phyloP scores from a whole-genome alignment of 2,888 invertebrate genomes.

The Aleiodes testaceus region DNA sequence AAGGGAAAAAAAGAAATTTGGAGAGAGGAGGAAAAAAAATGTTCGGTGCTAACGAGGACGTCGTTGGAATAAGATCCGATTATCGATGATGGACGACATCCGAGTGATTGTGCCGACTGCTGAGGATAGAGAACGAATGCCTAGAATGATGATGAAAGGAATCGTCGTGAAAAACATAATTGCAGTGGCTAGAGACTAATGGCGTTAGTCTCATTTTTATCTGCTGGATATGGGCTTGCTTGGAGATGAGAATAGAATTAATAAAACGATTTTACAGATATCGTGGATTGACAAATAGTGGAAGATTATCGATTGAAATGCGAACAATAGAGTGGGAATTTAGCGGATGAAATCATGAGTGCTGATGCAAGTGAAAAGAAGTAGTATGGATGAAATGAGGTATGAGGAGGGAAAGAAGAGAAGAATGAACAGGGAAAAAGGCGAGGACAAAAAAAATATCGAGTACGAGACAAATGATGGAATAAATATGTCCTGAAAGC shows the following conservation, averaged over 20 bases:
- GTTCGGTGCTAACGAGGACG: constrained; percentile 59
- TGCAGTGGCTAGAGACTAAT: constrained; percentile 46
- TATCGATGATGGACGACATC: constrained; percentile 56
- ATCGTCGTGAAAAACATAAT: constrained; percentile 41
- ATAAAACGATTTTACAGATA: constrained; percentile 28
- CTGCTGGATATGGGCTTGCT: not conserved
- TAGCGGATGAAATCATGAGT: constrained; percentile 13
- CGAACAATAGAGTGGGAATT: not conserved
- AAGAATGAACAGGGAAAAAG: not conserved
- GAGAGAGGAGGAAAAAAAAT: constrained; percentile 42
- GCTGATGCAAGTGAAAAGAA: not conserved
- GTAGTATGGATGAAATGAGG: not conserved
- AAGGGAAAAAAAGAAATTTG: constrained; percentile 19
- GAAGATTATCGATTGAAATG: constrained; percentile 29
- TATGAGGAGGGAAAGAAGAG: not conserved
- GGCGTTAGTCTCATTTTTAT: constrained; percentile 28
- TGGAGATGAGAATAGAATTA: constrained; percentile 24
- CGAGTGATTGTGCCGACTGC: constrained; percentile 46
- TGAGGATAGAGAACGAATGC: constrained; percentile 2
- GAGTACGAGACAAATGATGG: constrained; percentile 44
- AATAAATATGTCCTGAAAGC: constrained; percentile 49
- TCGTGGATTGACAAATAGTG: constrained; percentile 36
- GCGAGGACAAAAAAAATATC: constrained; percentile 9
- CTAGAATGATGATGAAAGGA: constrained; percentile 25
- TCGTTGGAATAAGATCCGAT: constrained; percentile 58